A percentile compares a stretch with the other conserved stretches of the same genome.
These are phyloP conservation scores for Scaptomyza graminum DNA, from an alignment of 1,140 invertebrate species.

Conservation along the genomic window DNA sequence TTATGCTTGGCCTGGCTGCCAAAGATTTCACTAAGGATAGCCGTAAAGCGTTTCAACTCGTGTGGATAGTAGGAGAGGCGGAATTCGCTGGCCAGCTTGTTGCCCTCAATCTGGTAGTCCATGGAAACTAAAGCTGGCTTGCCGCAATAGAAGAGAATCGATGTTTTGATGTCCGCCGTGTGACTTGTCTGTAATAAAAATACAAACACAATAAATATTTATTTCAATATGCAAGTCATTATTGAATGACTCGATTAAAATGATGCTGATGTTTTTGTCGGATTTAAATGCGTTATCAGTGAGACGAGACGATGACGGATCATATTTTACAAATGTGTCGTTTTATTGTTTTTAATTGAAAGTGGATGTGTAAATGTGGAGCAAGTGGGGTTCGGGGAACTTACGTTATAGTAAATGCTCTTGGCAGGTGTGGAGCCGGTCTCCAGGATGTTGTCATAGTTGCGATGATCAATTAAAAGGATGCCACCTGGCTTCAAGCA, in stretches of 20 bases:
- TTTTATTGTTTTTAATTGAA: constrained; percentile 67
- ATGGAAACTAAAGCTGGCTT: constrained; percentile 90
- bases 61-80: constrained; percentile 94
- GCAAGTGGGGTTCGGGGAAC: constrained; percentile 57
- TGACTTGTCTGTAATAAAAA: constrained; percentile 88
- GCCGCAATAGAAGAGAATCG: constrained; percentile 90
- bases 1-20: constrained; percentile 87
- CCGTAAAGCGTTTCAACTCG: constrained; percentile 88
- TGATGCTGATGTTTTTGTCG: constrained; percentile 13
- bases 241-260: constrained; percentile 15
- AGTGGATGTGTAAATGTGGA: constrained; percentile 3
- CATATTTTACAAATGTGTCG: constrained; percentile 29
- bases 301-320: constrained; percentile 37
- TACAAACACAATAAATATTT: constrained; percentile 2
- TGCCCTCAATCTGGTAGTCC: constrained; percentile 90
- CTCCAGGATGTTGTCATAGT: constrained; percentile 92
- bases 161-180: constrained; percentile 92
- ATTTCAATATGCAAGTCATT: constrained; percentile 50
- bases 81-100: constrained; percentile 88
- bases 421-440: constrained; percentile 89
- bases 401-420: constrained; percentile 95
- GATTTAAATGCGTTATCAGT: constrained; percentile 37
- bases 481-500: constrained; percentile 93
- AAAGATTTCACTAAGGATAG: constrained; percentile 90
- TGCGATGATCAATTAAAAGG: constrained; percentile 93